Percentiles rank a stretch among this genome's conserved stretches.
phyloP scores from a whole-genome alignment of 1,140 invertebrate species.

The Papilio polytes region DNA sequence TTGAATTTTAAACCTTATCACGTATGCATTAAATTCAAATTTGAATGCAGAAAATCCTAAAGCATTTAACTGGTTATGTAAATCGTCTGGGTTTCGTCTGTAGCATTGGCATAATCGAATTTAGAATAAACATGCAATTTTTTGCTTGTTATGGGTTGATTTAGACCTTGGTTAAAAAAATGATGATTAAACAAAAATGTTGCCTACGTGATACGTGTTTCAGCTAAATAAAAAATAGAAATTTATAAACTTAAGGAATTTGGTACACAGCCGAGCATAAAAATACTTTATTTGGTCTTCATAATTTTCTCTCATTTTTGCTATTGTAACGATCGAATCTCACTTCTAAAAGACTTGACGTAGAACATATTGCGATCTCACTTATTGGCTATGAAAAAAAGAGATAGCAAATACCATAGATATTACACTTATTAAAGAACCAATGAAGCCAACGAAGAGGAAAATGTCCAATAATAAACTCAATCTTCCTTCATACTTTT shows the following conservation, averaged over 20 bases:
- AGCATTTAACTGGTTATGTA: constrained; percentile 47
- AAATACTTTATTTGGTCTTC: no score
- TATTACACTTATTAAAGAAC: not conserved
- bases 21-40: not conserved
- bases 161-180: not conserved
- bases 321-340: no score
- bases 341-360: no score
- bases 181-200: not conserved
- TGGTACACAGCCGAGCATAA: no score
- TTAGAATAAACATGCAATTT: not conserved
- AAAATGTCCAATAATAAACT: not conserved
- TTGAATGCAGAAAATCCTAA: not conserved
- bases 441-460: not conserved
- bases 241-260: no score
- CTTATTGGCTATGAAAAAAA: no score
- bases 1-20: not conserved
- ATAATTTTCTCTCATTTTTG: no score
- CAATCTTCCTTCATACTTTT: not conserved
- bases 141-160: not conserved
- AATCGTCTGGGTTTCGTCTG: constrained; percentile 56
- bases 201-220: no score
- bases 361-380: no score
- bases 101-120: constrained; percentile 22
- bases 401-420: no score
- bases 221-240: no score